A percentile compares a stretch with the other conserved stretches of the same genome.
Conservation (phyloP, 2,113 vertebrate species). For the Paraplagusia blochii region DNA sequence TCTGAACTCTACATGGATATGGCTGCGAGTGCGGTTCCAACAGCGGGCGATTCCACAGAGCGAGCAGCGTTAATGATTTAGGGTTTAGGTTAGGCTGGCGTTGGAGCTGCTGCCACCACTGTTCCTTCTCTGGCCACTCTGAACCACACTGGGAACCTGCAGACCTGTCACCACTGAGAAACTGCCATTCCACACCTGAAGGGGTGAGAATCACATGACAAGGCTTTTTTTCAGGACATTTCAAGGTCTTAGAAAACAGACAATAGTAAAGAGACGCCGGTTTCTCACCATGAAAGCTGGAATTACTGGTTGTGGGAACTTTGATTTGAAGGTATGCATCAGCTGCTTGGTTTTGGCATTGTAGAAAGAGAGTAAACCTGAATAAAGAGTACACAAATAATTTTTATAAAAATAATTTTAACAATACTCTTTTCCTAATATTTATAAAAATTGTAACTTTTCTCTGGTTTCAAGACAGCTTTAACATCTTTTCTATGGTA, state of each 20-base stretch:
- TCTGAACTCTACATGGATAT: conserved; percentile 39
- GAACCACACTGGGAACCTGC: conserved; percentile 88
- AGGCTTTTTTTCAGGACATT: no score
- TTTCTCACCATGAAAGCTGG: conserved; percentile 86
- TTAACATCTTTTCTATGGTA: no score
- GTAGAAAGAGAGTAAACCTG: conserved; percentile 93
- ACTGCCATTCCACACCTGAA: conserved; percentile 93
- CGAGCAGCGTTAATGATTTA: not conserved
- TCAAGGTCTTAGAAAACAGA: not conserved
- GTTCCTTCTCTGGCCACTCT: conserved; percentile 87
- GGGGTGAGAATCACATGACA: not conserved
- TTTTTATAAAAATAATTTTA: no score
- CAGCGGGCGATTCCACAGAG: conserved; percentile 36
- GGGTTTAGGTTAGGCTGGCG: conserved; percentile 86
- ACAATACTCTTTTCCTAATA: not conserved
- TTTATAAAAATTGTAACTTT: no score
- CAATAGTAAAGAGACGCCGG: not conserved
- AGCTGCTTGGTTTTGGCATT: conserved; percentile 87
- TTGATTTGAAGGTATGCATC: conserved; percentile 89
- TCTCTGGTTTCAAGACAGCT: no score
- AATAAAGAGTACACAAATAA: not conserved
- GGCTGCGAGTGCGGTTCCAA: conserved; percentile 25
- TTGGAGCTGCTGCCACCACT: conserved; percentile 93
- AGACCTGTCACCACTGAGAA: conserved; percentile 88
- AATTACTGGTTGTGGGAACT: conserved; percentile 88